A percentile compares a stretch with the other conserved stretches of the same genome.
phyloP scores from a whole-genome alignment of 2,113 vertebrate genomes.

The Meleagris gallopavo region DNA sequence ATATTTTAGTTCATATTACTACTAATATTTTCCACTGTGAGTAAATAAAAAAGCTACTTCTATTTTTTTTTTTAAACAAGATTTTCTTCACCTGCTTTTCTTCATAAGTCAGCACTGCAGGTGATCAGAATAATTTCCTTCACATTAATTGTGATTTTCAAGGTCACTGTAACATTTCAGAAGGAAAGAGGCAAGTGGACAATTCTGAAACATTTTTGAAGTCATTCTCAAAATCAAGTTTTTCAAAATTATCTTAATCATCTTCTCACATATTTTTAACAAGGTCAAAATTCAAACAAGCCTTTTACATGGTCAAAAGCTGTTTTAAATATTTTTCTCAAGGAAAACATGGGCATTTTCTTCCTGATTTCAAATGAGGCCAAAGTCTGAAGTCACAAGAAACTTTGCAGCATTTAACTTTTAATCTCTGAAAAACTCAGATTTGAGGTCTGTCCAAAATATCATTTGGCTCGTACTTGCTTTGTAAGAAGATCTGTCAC shows the following conservation, averaged over 20 bases:
- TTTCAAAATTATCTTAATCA: neutral
- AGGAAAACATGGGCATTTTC: neutral
- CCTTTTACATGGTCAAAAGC: neutral
- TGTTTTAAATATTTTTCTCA: neutral
- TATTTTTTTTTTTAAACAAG: neutral
- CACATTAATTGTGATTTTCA: neutral
- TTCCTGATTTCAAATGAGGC: neutral
- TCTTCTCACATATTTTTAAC: neutral
- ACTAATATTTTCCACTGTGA: neutral
- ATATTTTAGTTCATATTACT: neutral
- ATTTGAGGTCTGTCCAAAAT: neutral
- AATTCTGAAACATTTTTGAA: neutral
- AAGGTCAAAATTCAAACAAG: neutral
- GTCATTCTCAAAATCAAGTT: neutral
- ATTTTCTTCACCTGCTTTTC: neutral
- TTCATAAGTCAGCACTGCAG: neutral
- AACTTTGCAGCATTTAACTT: neutral
- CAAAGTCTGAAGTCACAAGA: neutral
- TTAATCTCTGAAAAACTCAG: neutral
- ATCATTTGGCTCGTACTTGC: neutral
- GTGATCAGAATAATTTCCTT: neutral
- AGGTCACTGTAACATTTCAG: neutral
- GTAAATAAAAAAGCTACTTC: neutral
- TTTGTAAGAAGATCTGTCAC: neutral
- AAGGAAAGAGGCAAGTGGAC: neutral